Evolutionary conservation across 2,113 vertebrate species (phyloP).

Genomic region (Amia ocellicauda): DNA sequence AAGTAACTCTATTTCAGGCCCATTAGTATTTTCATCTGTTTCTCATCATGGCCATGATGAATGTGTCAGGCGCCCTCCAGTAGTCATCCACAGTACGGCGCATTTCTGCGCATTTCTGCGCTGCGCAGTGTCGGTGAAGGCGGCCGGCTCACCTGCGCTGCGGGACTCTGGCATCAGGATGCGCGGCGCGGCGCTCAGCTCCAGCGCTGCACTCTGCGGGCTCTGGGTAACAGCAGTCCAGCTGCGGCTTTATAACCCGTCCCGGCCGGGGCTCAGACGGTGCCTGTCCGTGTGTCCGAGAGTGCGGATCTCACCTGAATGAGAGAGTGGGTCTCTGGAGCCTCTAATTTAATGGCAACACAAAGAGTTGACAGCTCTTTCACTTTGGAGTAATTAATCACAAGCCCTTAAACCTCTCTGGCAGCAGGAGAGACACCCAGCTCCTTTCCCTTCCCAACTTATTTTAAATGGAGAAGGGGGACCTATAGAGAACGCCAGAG

Average conservation of each 20-base stretch:
- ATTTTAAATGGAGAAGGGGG: constrained; percentile 43
- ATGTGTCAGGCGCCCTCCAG: no score
- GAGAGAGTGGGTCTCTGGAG: constrained; percentile 57
- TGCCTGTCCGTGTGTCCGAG: constrained; percentile 33
- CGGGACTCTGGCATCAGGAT: constrained; percentile 2
- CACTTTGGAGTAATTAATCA: constrained; percentile 64
- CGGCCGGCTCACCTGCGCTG: constrained; percentile 14
- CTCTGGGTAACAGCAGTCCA: constrained; percentile 20
- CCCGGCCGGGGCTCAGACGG: constrained; percentile 33
- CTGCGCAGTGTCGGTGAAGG: no score
- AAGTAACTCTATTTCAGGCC: no score
- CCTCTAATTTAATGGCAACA: constrained; percentile 60
- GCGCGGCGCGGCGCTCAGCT: no score
- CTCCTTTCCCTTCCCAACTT: constrained; percentile 39
- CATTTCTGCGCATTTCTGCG: no score
- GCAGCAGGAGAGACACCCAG: constrained; percentile 26
- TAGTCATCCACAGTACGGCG: no score
- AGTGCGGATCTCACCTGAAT: constrained; percentile 51
- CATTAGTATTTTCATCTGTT: no score
- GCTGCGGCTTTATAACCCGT: constrained; percentile 40
- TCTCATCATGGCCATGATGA: no score
- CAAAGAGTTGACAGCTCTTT: constrained; percentile 50
- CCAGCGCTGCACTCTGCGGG: no score
- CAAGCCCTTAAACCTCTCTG: constrained; percentile 40
- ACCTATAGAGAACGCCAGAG: constrained; percentile 51